phyloP scores from a whole-genome alignment of 2,888 invertebrate genomes.

The Sphaerophoria taeniata region DNA sequence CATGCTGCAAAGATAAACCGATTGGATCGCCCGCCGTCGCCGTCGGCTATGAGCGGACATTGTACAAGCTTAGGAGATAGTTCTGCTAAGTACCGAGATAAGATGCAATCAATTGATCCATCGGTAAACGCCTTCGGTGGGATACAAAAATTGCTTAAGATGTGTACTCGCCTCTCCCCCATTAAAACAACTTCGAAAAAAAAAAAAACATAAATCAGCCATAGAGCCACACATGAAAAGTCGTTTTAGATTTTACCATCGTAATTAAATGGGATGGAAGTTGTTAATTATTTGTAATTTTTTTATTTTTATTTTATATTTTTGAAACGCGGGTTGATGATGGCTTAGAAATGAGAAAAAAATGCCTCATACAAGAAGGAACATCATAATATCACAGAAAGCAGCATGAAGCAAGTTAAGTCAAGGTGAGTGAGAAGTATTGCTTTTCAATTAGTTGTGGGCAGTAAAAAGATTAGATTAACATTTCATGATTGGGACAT shows the following conservation, averaged over 20 bases:
- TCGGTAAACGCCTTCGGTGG: constrained; percentile 5
- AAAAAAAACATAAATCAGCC: constrained; percentile 45
- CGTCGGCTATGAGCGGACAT: neutral
- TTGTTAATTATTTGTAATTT: constrained; percentile 60
- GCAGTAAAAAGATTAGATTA: constrained; percentile 6
- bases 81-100: constrained; percentile 56
- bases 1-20: constrained; percentile 28
- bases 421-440: constrained; percentile 40
- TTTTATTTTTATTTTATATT: constrained; percentile 11
- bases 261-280: constrained; percentile 64
- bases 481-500: constrained; percentile 8
- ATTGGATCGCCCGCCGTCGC: constrained; percentile 52
- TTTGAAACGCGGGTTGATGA: constrained; percentile 34
- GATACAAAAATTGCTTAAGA: constrained; percentile 31
- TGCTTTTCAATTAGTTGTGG: constrained; percentile 27
- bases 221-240: constrained; percentile 37
- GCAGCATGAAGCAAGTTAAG: neutral
- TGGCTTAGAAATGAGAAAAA: constrained; percentile 1
- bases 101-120: constrained; percentile 52
- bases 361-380: constrained; percentile 11
- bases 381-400: constrained; percentile 20
- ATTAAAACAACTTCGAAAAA: neutral
- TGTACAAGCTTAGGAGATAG: constrained; percentile 27
- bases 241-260: constrained; percentile 46
- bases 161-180: constrained; percentile 51